Conservation (phyloP, 2,797 vertebrate species). For the Otus scops region DNA sequence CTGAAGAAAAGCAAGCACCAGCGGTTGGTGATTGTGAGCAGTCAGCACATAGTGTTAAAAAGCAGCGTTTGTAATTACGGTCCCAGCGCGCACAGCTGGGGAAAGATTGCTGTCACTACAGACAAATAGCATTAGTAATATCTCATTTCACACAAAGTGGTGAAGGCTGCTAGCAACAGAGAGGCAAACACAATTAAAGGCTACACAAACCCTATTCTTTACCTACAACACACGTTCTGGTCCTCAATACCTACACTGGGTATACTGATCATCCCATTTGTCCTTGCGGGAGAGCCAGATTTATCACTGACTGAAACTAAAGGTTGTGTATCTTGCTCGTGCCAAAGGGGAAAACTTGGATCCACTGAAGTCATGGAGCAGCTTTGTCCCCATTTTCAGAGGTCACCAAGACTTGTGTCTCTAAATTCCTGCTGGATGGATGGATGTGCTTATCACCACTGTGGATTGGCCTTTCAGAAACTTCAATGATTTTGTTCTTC, state of each 20-base stretch:
- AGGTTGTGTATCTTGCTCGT: background rate
- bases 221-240: background rate
- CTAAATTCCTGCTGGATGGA: background rate
- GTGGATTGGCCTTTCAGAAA: background rate
- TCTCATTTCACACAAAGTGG: background rate
- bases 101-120: background rate
- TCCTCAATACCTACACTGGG: background rate
- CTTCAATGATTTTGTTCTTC: background rate
- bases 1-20: background rate
- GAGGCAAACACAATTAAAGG: background rate
- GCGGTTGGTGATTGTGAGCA: constrained; percentile 11
- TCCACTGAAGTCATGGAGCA: background rate
- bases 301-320: background rate
- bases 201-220: background rate
- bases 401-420: background rate
- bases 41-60: background rate
- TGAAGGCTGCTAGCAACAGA: background rate
- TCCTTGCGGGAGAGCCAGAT: rapidly evolving
- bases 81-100: background rate
- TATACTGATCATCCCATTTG: rapidly evolving
- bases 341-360: background rate
- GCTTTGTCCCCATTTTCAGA: background rate
- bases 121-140: constrained; percentile 2
- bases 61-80: background rate
- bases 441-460: rapidly evolving